Conservation (phyloP, 2,797 vertebrate species). For the Sarcoramphus papa region DNA sequence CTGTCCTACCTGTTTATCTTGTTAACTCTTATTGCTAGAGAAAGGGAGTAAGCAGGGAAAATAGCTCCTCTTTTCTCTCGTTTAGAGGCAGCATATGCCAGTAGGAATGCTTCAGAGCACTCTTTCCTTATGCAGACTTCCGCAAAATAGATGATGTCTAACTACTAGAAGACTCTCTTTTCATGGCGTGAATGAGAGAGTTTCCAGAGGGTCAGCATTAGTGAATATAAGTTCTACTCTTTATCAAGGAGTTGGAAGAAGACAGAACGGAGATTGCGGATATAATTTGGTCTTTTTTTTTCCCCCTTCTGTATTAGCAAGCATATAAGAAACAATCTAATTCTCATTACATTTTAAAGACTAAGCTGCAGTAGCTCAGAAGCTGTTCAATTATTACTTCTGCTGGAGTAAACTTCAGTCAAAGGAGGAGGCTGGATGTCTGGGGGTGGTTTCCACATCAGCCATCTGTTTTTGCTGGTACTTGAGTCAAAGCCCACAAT, state of each 20-base stretch:
- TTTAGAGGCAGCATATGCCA: not conserved
- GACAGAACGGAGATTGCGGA: not conserved
- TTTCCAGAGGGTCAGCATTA: not conserved
- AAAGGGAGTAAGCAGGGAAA: not conserved
- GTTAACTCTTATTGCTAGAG: not conserved
- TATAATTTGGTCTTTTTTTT: not conserved
- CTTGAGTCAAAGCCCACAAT: conserved; percentile 5
- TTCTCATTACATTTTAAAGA: not conserved
- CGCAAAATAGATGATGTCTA: not conserved
- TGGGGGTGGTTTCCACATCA: conserved; percentile 2
- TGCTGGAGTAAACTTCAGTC: not conserved
- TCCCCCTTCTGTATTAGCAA: not conserved
- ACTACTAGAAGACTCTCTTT: not conserved
- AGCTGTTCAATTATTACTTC: not conserved
- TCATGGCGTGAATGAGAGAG: fast-evolving
- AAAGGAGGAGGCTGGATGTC: not conserved
- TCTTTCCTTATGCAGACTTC: not conserved
- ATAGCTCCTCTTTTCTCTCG: not conserved
- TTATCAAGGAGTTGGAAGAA: not conserved
- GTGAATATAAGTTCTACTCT: not conserved
- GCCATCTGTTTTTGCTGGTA: conserved; percentile 1
- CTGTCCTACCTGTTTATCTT: not conserved
- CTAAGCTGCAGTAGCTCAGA: not conserved
- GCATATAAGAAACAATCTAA: not conserved
- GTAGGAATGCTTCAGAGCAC: not conserved